Base-by-base conservation (phyloP, 2,888 invertebrate species). In the Idaea straminata region DNA sequence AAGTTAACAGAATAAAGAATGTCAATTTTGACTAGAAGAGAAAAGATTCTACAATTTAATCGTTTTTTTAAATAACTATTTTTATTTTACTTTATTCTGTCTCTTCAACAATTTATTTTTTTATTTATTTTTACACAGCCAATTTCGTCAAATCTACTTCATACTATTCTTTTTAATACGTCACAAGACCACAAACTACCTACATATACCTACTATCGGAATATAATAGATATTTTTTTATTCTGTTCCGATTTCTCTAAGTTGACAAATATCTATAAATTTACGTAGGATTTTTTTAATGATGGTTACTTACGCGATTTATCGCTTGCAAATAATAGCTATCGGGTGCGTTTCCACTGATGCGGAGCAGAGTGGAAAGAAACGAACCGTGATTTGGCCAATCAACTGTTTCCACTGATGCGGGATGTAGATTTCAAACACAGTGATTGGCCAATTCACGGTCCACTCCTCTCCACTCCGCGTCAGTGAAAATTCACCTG, bases 11-110 rank as follows among this genome's bases (percentile, higher is more conserved):
- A 47, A 13, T 13, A 47, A 47, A 47, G 47, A 47, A 47, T 4
- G 47, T 47, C 47, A 47, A 47, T 47, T 79, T 78, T 75, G 82
- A 82, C 81, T 80, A 82, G 78, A 77, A 75, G 75, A 68, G 59
- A 67, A 63, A 69, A 72, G 74, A 76, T 47, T 47, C 47, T 47
- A 47, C 7, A 13, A 47, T 47, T 13, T 13, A 47, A 36, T 36
- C 36, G 7, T 47, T 10, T 10, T 47, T 10, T 47, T 47, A 7
- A 4, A 13, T 47, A 47, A 47, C 47, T 47, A 47, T 47, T 13
- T 47, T 47, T 74, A 74, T 13, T 47, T 47, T 47, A 47, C 13
- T 47, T 47, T 47, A 47, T 47, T 47, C 47, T 47, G 47, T 47
- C 47, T 47, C 13, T 47, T 47, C 10, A 10, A 47, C 47, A 47